phyloP scores from a whole-genome alignment of 2,797 vertebrate genomes.

The Paratrypauchen microcephalus region DNA sequence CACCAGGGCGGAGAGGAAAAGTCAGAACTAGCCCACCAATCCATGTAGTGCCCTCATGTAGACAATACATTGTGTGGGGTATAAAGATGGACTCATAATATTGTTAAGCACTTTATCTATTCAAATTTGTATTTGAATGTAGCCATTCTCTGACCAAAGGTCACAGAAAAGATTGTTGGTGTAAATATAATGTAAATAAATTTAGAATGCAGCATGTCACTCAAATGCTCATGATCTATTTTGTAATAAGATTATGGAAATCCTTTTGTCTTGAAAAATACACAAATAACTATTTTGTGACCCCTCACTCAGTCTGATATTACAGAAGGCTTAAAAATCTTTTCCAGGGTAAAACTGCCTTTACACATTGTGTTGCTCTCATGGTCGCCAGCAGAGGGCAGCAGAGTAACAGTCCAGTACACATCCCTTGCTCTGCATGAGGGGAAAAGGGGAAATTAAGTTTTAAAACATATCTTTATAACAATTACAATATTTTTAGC shows the following conservation, averaged over 20 bases:
- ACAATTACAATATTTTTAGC: not conserved
- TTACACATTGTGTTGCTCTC: not conserved
- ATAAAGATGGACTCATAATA: not conserved
- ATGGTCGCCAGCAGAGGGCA: conserved; percentile 61
- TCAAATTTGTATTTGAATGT: not conserved
- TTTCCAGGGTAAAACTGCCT: conserved; percentile 9
- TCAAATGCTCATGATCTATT: not conserved
- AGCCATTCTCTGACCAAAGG: conserved; percentile 12
- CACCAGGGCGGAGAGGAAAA: conserved; percentile 30
- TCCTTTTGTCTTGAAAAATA: not conserved
- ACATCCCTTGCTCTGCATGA: conserved; percentile 5
- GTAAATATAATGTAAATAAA: conserved; percentile 60
- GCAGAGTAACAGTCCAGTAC: conserved; percentile 29
- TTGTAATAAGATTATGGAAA: not conserved
- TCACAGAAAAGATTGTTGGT: conserved; percentile 17
- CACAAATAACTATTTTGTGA: conserved; percentile 17
- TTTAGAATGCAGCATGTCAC: conserved; percentile 3
- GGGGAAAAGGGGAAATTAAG: not conserved
- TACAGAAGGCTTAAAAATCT: conserved; percentile 47
- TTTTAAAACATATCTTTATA: not conserved
- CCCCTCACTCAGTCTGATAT: conserved; percentile 35
- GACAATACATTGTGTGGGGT: not conserved
- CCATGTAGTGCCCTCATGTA: conserved; percentile 1
- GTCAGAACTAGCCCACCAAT: not conserved
- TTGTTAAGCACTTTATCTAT: conserved; percentile 45